Evolutionary conservation across 2,797 vertebrate genomes (phyloP).

Genomic region (Hemibagrus guttatus): DNA sequence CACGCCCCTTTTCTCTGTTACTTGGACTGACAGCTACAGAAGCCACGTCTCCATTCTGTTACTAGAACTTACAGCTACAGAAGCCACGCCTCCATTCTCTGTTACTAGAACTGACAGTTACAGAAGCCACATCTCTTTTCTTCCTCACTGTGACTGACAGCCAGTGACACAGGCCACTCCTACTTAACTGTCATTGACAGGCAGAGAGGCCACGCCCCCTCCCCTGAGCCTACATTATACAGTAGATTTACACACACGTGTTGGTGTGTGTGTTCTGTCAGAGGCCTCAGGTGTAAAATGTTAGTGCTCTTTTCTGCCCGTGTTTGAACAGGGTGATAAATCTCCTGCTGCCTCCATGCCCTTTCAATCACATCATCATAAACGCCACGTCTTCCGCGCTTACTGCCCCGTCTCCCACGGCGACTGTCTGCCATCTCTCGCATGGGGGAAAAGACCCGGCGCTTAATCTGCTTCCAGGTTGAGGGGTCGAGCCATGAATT

Average conservation of each 20-base stretch:
- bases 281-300: conserved; percentile 38
- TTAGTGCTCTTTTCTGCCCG: conserved; percentile 90
- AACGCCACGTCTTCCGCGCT: conserved; percentile 65
- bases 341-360: conserved; percentile 94
- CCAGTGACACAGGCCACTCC: background rate
- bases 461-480: conserved; percentile 97
- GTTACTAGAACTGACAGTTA: background rate
- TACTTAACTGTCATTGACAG: background rate
- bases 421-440: conserved; percentile 17
- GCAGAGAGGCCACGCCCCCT: background rate
- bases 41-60: background rate
- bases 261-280: background rate
- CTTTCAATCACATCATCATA: conserved; percentile 99
- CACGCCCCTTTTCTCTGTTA: background rate
- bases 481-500: conserved; percentile 99
- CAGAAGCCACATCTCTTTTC: background rate
- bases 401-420: conserved; percentile 37
- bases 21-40: background rate
- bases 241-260: conserved; percentile 6
- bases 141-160: background rate
- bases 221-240: background rate
- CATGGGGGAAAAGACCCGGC: background rate
- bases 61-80: background rate
- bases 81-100: background rate
- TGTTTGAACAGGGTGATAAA: conserved; percentile 99